Base-by-base conservation (phyloP, 2,888 invertebrate genomes). In the Stratiomys singularior region DNA sequence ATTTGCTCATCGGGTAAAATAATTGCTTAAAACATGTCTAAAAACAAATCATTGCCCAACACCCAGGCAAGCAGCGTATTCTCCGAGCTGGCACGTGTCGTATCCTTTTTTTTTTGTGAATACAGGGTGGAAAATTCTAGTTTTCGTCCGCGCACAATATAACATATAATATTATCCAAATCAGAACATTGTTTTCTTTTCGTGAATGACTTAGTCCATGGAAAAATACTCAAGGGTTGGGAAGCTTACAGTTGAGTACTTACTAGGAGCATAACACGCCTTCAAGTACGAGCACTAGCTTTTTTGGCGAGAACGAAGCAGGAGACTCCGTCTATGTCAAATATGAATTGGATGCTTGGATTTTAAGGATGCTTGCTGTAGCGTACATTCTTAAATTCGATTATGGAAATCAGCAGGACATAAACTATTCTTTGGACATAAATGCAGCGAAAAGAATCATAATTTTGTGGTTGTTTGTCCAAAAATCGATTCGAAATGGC, bases 361-460 rank as follows among this genome's bases (percentile, higher is more conserved):
- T 63, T 72, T 64, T 71, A 56, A 72, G 47, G 27, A 18, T 63
- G 30, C n/a, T 15, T 63, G 11, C 28, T 11, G 25, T 25, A 60
- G 25, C 56, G 69, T 13, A 28, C 27, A 56, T 27, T 25, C 23
- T n/a, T 66, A 79, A 79, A 79, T 79, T 79, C 78, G 67, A 79
- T 79, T 79, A 79, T 79, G 78, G 79, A 79, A 79, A 79, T 79
- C 79, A 79, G 78, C 78, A 76, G 79, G 79, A 78, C 77, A 79
- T 79, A 79, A 79, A 79, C 78, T 78, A 79, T 79, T 71, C 79
- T 76, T 79, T 64, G 69, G 69, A 15, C 15, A 58, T 74, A 60
- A 74, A 58, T 58, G 60, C 80, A 77, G 79, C 80, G 82, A 81
- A 37, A 82, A 82, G 81, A 81, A 82, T 82, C 81, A 81, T 81